These are phyloP conservation scores for Sarcophaga bullata DNA, from an alignment of 1,140 invertebrate species.

Conservation along the genomic window DNA sequence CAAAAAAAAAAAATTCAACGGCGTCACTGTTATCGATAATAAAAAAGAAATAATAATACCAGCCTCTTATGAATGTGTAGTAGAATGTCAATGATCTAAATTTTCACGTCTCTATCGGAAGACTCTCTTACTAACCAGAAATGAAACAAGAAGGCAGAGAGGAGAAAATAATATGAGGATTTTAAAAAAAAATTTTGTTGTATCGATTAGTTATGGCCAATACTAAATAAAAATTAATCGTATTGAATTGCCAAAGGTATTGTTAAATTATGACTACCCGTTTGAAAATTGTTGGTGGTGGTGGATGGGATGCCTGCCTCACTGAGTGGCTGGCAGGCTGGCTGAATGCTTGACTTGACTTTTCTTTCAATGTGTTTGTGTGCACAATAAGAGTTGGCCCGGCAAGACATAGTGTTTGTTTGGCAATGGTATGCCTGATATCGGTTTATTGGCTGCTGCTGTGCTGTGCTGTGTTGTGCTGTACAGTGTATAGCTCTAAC, in stretches of 20 bases:
- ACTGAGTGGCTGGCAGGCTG: neutral
- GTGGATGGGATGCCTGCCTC: neutral
- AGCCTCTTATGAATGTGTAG: neutral
- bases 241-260: conserved; percentile 24
- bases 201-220: conserved; percentile 39
- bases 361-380: neutral
- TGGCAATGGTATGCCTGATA: neutral
- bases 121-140: neutral
- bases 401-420: neutral
- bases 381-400: neutral
- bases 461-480: conserved; percentile 21
- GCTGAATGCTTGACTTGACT: neutral
- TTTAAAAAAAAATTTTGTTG: conserved; percentile 19
- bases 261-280: neutral
- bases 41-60: neutral
- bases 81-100: conserved; percentile 22
- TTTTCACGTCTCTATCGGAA: neutral
- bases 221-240: conserved; percentile 35
- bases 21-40: too few relatives aligned
- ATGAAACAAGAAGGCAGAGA: neutral
- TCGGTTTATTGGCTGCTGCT: neutral
- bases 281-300: neutral
- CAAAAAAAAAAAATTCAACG: too few relatives aligned
- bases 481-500: conserved; percentile 1
- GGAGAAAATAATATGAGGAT: neutral